Percentiles rank a stretch among this genome's conserved stretches.
Conservation (phyloP, 1,140 invertebrate species). For the Spodoptera frugiperda region DNA sequence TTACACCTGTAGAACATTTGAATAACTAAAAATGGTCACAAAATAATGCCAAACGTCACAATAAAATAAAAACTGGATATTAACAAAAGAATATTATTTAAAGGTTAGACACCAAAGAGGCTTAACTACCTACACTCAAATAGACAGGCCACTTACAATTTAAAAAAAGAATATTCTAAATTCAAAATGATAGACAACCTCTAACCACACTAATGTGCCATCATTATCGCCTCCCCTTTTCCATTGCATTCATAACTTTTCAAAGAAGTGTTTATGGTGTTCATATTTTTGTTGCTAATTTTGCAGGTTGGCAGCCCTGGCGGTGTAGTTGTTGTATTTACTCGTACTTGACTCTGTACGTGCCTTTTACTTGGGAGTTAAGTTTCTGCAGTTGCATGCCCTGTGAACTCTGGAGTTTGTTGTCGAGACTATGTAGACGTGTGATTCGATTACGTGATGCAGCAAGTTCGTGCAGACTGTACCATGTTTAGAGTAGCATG, state of each 20-base stretch:
- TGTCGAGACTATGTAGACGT: slow-evolving; percentile 3
- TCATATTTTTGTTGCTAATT: slow-evolving; percentile 28
- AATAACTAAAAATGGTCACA: too few relatives aligned
- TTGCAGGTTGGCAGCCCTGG: background rate
- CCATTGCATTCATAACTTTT: slow-evolving; percentile 22
- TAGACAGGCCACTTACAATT: background rate
- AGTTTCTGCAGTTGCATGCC: slow-evolving; percentile 43
- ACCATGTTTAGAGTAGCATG: too few relatives aligned
- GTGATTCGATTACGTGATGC: slow-evolving; percentile 11
- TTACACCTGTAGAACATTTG: too few relatives aligned
- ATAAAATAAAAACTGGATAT: too few relatives aligned
- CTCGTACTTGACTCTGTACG: slow-evolving; percentile 40
- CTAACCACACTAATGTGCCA: slow-evolving; percentile 6
- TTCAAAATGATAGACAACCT: slow-evolving; percentile 9
- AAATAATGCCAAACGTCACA: too few relatives aligned
- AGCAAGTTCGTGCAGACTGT: background rate
- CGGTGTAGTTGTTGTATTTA: slow-evolving; percentile 47
- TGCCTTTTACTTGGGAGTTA: slow-evolving; percentile 36
- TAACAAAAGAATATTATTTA: too few relatives aligned
- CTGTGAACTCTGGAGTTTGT: slow-evolving; percentile 42
- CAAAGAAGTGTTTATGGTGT: slow-evolving; percentile 2
- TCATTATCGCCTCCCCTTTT: slow-evolving; percentile 30
- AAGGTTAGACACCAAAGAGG: too few relatives aligned
- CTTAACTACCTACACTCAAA: too few relatives aligned
- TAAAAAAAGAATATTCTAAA: background rate